Percentiles rank a stretch among this genome's conserved stretches.
Evolutionary conservation across 1,140 invertebrate genomes (phyloP).

Genomic region (Leptestheria dahalacensis): DNA sequence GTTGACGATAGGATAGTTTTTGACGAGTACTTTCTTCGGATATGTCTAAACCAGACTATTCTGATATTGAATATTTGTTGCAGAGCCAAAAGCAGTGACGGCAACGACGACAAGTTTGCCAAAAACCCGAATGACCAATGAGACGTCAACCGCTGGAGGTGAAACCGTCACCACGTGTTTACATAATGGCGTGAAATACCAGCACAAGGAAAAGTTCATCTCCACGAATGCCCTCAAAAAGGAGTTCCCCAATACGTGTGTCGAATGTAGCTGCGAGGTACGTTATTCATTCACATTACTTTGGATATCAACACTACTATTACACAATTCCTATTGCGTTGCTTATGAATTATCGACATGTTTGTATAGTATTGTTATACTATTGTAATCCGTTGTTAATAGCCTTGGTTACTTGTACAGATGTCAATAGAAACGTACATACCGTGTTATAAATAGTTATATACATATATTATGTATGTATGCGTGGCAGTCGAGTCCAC

Average conservation of each 20-base stretch:
- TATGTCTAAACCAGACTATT: too few relatives aligned
- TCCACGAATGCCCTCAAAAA: conserved; percentile 9
- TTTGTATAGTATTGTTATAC: too few relatives aligned
- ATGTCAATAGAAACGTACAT: too few relatives aligned
- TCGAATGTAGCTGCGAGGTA: conserved; percentile 17
- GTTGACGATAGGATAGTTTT: too few relatives aligned
- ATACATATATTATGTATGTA: too few relatives aligned
- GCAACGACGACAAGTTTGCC: conserved; percentile 1
- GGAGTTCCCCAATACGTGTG: conserved; percentile 14
- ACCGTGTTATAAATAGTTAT: too few relatives aligned
- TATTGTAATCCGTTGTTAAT: too few relatives aligned
- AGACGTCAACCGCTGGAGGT: neutral
- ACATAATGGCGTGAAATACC: conserved; percentile 15
- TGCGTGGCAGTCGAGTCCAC: too few relatives aligned
- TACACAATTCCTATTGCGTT: neutral
- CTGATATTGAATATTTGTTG: neutral
- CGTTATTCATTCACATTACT: neutral
- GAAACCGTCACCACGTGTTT: conserved; percentile 12
- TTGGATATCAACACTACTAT: neutral
- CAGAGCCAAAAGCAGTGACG: conserved; percentile 1
- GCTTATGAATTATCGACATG: neutral
- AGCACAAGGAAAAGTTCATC: conserved; percentile 16
- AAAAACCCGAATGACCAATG: neutral
- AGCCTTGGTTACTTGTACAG: too few relatives aligned
- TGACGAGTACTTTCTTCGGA: too few relatives aligned